Base-by-base conservation (phyloP, 1,140 invertebrate species). In the Vanessa atalanta region DNA sequence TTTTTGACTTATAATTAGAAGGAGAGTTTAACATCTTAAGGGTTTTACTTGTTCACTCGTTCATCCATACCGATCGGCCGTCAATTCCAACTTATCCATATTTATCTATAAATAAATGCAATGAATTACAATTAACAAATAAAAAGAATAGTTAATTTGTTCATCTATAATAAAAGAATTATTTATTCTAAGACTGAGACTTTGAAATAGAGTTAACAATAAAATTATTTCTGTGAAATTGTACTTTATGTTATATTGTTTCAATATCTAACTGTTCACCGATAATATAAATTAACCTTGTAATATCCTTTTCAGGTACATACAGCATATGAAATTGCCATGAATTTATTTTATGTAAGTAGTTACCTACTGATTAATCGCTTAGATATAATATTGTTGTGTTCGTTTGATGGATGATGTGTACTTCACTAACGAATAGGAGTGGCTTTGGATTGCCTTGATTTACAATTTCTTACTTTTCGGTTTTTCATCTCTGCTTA, bases 231-330 rank as follows among this genome's bases (percentile, higher is more conserved):
- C 37, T 43, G 37, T 43, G 37, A 43, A 43, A 43, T 43, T 43
- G 37, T 43, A 43, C 37, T 43, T 43, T 43, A 43, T 9, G 37
- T 43, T 43, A 43, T 43, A 43, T 43, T 43, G 37, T 15, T 51
- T 51, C 5, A 15, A 51, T 51, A n/a, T n/a, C 48, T 15, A 51
- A 5, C 6, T 51, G 48, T 51, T 14, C 4, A 15, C 4, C n/a
- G 14, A n/a, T 70, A 47, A 9, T 16, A 20, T 15, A 0, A 61
- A 70, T 57, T 55, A 43, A 26, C 47, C 8, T 73, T 73, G 47
- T 14, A 43, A 43, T 64, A 64, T 47, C 50, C 31, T 73, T 73
- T 47, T 48, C 72, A 73, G 72, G 72, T 73, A 73, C 65, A 65
- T 67, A 68, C 15, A 63, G 14, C 23, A 72, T 51, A 48, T 47